Evolutionary conservation across 1,140 invertebrate species (phyloP), one percentile per base, ranked within the genome.

Genomic region (Drosophila eugracilis): DNA sequence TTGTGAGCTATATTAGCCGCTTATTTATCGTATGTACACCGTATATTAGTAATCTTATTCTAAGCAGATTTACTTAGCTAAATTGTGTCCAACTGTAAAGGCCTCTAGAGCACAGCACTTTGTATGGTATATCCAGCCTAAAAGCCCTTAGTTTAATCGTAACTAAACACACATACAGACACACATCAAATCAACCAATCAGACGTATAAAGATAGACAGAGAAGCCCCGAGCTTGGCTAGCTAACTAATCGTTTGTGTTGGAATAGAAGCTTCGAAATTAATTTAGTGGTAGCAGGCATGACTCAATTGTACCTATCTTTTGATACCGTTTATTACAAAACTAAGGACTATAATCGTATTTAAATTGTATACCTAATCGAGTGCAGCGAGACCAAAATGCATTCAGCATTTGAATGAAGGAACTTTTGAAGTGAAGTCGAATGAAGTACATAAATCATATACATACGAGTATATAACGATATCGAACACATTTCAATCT

Each of bases 301-400:
- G 74, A 88, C 75, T 88, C 75, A 88, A 88, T 88, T 88, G 83
- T 88, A 88, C 83, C 83, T 88, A 88, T 88, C 83, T 88, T 88
- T 88, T 88, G 83, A 88, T 88, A 89, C 83, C 75, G 83, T 89
- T 88, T 89, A 88, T 86, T 88, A 88, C 83, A 88, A 88, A 88
- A 78, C 78, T 88, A 88, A 88, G 83, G 83, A 88, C 83, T 88
- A 88, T 88, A 88, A 86, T 75, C 78, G 75, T 83, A 88, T 77
- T 78, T 69, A 77, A 73, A 74, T 78, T 81, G 67, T 77, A 77
- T 62, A 76, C 74, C 66, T 84, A 55, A 71, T 48, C 75, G 66
- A 41, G 63, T 72, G 59, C 65, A 75, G 75, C 52, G 50, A 85
- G 80, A 85, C 75, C 70, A 67, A 48, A 45, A 37, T 21, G 53